Percentiles rank a stretch among this genome's conserved stretches.
Conservation (phyloP, 2,113 vertebrate genomes). For the Phylloscopus whistleri region DNA sequence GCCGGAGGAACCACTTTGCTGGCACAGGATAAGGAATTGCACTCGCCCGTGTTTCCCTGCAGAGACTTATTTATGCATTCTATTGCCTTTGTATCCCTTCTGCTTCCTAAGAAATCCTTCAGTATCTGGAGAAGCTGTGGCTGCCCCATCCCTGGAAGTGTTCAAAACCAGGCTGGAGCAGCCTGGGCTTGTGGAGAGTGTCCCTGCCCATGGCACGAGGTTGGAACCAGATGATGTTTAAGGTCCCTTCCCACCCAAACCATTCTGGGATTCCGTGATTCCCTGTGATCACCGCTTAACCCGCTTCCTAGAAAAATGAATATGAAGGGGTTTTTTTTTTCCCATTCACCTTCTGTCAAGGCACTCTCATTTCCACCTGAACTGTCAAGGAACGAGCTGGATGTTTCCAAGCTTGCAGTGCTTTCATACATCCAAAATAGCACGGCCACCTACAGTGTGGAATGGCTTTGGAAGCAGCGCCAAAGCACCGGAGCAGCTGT, state of each 20-base stretch:
- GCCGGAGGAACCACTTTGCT: not conserved
- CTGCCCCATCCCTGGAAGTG: not conserved
- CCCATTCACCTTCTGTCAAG: not conserved
- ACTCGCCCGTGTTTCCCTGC: not conserved
- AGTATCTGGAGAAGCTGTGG: not conserved
- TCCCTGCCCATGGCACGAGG: not conserved
- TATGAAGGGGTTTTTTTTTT: fast-evolving
- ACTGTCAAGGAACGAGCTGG: not conserved
- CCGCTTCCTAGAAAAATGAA: not conserved
- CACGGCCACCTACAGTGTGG: not conserved
- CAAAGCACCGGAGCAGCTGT: not conserved
- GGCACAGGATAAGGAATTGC: not conserved
- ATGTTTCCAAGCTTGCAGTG: not conserved
- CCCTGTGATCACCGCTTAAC: not conserved
- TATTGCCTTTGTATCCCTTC: not conserved
- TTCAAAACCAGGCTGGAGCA: not conserved
- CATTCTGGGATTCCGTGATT: not conserved
- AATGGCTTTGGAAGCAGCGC: not conserved
- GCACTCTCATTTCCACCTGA: not conserved
- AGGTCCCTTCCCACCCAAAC: not conserved
- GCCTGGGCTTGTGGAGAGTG: not conserved
- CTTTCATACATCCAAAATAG: not conserved
- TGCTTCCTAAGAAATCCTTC: not conserved
- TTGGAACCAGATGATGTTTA: not conserved
- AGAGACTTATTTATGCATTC: not conserved